Evolutionary conservation across 2,113 vertebrate species (phyloP).

Genomic region (Cryptomyrus ogoouensis): DNA sequence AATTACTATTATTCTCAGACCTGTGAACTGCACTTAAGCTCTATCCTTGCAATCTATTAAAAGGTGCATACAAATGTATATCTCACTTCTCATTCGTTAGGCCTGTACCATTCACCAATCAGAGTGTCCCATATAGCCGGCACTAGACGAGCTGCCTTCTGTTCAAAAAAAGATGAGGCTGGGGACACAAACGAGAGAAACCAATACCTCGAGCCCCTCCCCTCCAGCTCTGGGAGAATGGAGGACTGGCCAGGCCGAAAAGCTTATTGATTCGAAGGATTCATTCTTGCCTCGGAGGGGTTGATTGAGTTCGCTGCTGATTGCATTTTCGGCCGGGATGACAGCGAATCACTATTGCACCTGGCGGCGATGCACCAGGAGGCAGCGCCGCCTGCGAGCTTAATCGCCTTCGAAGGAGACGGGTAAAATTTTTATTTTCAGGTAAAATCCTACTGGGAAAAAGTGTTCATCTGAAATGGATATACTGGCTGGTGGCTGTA

Average conservation of each 20-base stretch:
- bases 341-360: constrained; percentile 10
- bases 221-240: constrained; percentile 2
- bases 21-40: not conserved
- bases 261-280: constrained; percentile 42
- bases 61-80: not conserved
- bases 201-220: not conserved
- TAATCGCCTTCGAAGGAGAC: not conserved
- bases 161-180: not conserved
- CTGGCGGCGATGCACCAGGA: not conserved
- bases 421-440: not conserved
- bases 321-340: constrained; percentile 38
- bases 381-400: not conserved
- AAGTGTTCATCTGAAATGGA: constrained; percentile 9
- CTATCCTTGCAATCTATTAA: not conserved
- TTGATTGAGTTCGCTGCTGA: constrained; percentile 50
- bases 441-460: not conserved
- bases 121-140: not conserved
- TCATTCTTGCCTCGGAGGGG: constrained; percentile 40
- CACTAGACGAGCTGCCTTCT: not conserved
- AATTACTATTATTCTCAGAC: not conserved
- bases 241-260: constrained; percentile 17
- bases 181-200: not conserved
- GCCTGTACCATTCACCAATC: not conserved
- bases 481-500: not conserved
- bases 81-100: not conserved